Base-by-base conservation (phyloP, 2,113 vertebrate species). In the Benitochromis conjunctus region DNA sequence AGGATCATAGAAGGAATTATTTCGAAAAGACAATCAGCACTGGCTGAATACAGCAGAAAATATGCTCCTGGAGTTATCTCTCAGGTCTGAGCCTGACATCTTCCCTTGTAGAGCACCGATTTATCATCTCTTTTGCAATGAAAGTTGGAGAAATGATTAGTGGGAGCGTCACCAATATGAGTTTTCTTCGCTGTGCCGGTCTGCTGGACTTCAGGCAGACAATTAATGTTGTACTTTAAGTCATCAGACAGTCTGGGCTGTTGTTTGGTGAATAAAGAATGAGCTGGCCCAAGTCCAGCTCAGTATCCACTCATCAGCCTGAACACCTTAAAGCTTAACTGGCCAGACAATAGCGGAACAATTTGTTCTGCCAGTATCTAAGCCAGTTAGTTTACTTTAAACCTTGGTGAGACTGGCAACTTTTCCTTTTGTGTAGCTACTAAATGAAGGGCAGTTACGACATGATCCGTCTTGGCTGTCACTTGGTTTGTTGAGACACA, bases 241-340 rank as follows among this genome's bases (percentile, higher is more conserved):
- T 60, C 43, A 80, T 84, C 81, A 84, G 43, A 62, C 81, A 85
- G 82, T 83, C 80, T 81, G 55, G 34, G 89, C 58, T 81, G 86
- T 86, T 87, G 83, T 69, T 87, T 43, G 81, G 86, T 83, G 82
- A 90, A 90, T 86, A 83, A 89, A 88, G 79, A 86, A 85, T 86
- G 81, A 90, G 80, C 51, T 90, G 92, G 83, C 88, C 76, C 6
- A 54, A 38, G 60, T 90, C 83, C 88, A 92, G 53, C 21, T 66
- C n/a, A 64, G 81, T 88, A 90, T 89, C 88, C 78, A 14, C 89
- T 87, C 88, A 92, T 92, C 89, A 87, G 90, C 86, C 85, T 91
- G 80, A 92, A 92, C 92, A 90, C 89, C 89, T 94, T 92, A 79
- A 83, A 92, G 91, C 89, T 89, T 91, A 88, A 92, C 92, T 66